Conservation (phyloP, 1,140 invertebrate species). For the Drosophila obscura region DNA sequence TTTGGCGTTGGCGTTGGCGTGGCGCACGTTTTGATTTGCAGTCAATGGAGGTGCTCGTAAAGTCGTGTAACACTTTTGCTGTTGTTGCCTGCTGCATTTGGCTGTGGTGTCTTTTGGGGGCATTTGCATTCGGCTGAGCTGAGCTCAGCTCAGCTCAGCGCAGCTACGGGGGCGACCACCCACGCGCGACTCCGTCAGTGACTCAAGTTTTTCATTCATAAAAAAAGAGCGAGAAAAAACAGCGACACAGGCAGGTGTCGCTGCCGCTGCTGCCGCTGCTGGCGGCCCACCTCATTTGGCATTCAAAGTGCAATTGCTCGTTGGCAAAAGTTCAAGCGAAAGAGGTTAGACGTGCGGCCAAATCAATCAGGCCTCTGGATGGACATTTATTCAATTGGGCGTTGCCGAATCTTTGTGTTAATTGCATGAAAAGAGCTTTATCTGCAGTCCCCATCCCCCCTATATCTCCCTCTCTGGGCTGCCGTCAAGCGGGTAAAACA, state of each 20-base stretch:
- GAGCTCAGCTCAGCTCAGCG: background rate
- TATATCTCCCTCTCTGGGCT: background rate
- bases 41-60: constrained; percentile 76
- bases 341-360: constrained; percentile 42
- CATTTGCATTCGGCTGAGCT: constrained; percentile 64
- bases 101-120: constrained; percentile 51
- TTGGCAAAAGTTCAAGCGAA: constrained; percentile 71
- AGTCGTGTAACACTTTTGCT: constrained; percentile 72
- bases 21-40: constrained; percentile 77
- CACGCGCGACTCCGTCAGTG: constrained; percentile 52
- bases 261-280: constrained; percentile 41
- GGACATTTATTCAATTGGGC: constrained; percentile 64
- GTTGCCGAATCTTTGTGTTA: constrained; percentile 64
- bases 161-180: constrained; percentile 56
- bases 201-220: constrained; percentile 74
- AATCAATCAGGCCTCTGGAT: constrained; percentile 51
- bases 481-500: constrained; percentile 55
- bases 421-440: constrained; percentile 42
- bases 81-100: constrained; percentile 44
- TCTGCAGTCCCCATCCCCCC: background rate
- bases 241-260: constrained; percentile 20
- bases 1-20: constrained; percentile 52
- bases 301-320: constrained; percentile 65
- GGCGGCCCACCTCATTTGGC: constrained; percentile 54
- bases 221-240: constrained; percentile 46